A percentile compares a stretch with the other conserved stretches of the same genome.
These are phyloP conservation scores for Drosophila hydei DNA, from an alignment of 1,140 invertebrate species.

Conservation along the genomic window DNA sequence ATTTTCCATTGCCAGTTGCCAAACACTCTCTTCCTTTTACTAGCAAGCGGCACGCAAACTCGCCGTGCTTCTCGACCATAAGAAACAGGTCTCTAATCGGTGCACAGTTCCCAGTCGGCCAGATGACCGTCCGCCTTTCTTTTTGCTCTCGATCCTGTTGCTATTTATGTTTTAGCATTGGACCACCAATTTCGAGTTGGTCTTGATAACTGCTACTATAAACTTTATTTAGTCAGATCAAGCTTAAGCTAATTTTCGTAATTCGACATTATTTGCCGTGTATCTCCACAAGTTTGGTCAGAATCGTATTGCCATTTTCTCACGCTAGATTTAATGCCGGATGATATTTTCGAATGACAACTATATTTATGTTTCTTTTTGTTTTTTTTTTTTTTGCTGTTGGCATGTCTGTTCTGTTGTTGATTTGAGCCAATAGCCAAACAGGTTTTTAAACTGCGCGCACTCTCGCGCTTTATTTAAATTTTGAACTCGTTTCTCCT, in stretches of 20 bases:
- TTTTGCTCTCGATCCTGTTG: slow-evolving; percentile 46
- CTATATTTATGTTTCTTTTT: slow-evolving; percentile 67
- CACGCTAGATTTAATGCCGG: slow-evolving; percentile 77
- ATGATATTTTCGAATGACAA: slow-evolving; percentile 81
- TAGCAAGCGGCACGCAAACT: slow-evolving; percentile 76
- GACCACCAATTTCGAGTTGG: slow-evolving; percentile 39
- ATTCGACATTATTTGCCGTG: slow-evolving; percentile 17
- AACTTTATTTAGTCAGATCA: not conserved
- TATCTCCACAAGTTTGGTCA: slow-evolving; percentile 6
- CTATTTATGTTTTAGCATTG: slow-evolving; percentile 48
- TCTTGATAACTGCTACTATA: not conserved
- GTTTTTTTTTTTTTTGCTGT: slow-evolving; percentile 11
- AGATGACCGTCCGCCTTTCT: slow-evolving; percentile 61
- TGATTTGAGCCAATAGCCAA: slow-evolving; percentile 63
- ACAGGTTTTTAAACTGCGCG: slow-evolving; percentile 72
- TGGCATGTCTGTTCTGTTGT: slow-evolving; percentile 38
- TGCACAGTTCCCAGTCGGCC: slow-evolving; percentile 6
- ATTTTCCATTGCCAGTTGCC: slow-evolving; percentile 58
- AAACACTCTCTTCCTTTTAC: slow-evolving; percentile 81
- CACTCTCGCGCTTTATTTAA: slow-evolving; percentile 80
- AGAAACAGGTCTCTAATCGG: slow-evolving; percentile 45
- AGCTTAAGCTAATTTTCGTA: not conserved
- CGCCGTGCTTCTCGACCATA: slow-evolving; percentile 75
- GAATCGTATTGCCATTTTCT: slow-evolving; percentile 64
- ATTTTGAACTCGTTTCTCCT: slow-evolving; percentile 81